Conservation (phyloP, 2,797 vertebrate genomes). For the Furcifer pardalis region DNA sequence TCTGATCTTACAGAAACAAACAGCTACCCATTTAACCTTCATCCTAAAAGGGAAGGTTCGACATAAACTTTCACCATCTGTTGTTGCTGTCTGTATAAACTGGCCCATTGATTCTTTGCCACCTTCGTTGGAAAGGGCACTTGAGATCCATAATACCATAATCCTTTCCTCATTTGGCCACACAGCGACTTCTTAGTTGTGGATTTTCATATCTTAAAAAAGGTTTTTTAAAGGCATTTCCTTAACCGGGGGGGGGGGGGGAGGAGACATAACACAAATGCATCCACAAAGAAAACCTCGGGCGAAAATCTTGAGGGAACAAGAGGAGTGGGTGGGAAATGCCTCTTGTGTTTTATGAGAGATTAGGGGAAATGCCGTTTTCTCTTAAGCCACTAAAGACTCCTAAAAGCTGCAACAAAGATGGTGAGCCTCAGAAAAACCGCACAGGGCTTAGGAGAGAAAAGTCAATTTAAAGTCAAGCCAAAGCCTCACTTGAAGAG, state of each 20-base stretch:
- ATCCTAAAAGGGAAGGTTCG: background rate
- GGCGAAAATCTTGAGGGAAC: constrained; percentile 45
- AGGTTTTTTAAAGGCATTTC: constrained; percentile 35
- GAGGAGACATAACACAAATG: constrained; percentile 19
- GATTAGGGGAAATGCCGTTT: constrained; percentile 56
- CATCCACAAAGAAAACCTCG: fast-evolving
- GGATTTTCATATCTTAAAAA: constrained; percentile 12
- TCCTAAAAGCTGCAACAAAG: constrained; percentile 51
- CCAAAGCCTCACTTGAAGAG: constrained; percentile 29
- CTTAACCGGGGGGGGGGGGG: background rate
- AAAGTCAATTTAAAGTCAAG: constrained; percentile 56
- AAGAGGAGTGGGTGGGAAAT: constrained; percentile 29
- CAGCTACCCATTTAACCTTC: background rate
- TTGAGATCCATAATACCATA: constrained; percentile 11
- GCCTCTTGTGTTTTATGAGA: constrained; percentile 34
- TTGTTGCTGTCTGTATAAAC: background rate
- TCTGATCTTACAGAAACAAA: background rate
- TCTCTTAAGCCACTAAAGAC: constrained; percentile 60
- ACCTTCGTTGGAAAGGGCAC: constrained; percentile 12
- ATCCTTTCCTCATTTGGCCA: background rate
- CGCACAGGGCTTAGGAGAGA: constrained; percentile 33
- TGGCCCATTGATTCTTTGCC: background rate
- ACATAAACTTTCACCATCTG: background rate
- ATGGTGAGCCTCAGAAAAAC: background rate
- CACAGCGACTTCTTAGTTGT: background rate